Evolutionary conservation across 2,888 invertebrate genomes (phyloP).

Genomic region (Prosapia bicincta): DNA sequence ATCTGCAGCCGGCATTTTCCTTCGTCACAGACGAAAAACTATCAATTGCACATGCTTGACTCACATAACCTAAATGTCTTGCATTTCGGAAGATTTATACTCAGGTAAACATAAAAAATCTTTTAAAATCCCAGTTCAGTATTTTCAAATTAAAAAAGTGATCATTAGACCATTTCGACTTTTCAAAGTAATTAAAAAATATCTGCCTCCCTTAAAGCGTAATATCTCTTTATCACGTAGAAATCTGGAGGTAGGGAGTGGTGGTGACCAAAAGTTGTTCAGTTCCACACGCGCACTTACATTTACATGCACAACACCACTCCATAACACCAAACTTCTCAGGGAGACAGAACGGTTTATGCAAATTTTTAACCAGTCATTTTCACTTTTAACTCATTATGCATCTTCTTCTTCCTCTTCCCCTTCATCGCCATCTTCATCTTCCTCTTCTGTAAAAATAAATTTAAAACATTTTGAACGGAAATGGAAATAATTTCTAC

Average conservation of each 20-base stretch:
- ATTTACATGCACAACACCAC: constrained; percentile 19
- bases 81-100: constrained; percentile 10
- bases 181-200: constrained; percentile 29
- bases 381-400: constrained; percentile 38
- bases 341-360: constrained; percentile 10
- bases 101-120: background rate
- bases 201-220: constrained; percentile 24
- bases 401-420: constrained; percentile 45
- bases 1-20: background rate
- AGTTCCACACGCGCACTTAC: constrained; percentile 12
- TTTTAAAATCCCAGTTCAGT: background rate
- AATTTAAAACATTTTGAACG: no score
- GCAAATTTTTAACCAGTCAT: constrained; percentile 8
- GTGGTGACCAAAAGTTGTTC: constrained; percentile 8
- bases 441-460: constrained; percentile 40
- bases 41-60: background rate
- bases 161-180: constrained; percentile 26
- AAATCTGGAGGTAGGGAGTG: constrained; percentile 28
- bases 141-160: constrained; percentile 23
- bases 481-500: no score
- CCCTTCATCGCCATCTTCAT: constrained; percentile 43
- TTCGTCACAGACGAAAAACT: constrained; percentile 10
- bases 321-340: constrained; percentile 25
- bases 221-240: constrained; percentile 1
- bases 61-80: constrained; percentile 7